Conservation (phyloP, 2,797 vertebrate species). For the Meriones psammophilus region DNA sequence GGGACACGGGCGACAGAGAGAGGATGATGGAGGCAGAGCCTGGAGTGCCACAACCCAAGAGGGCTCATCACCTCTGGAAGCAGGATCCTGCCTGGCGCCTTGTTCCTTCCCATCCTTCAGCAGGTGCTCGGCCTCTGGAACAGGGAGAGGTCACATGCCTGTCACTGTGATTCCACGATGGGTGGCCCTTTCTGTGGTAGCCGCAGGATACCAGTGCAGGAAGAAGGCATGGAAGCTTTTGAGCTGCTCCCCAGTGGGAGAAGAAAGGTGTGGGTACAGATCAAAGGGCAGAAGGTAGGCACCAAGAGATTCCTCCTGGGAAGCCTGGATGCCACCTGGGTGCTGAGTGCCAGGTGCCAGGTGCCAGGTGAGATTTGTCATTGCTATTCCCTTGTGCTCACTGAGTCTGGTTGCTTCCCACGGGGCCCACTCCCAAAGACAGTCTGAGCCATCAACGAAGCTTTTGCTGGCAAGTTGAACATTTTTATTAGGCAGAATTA, state of each 20-base stretch:
- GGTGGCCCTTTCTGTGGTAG: not conserved
- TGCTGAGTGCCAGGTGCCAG: not conserved
- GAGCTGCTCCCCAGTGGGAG: not conserved
- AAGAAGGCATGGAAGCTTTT: not conserved
- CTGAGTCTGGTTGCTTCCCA: not conserved
- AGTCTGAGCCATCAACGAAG: not conserved
- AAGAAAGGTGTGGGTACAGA: not conserved
- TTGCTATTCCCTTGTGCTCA: not conserved
- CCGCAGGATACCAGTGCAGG: not conserved
- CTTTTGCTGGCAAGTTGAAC: not conserved
- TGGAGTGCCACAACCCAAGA: not conserved
- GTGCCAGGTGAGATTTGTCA: not conserved
- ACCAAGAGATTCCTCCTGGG: not conserved
- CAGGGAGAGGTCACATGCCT: not conserved
- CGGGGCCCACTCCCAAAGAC: not conserved
- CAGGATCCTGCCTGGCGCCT: not conserved
- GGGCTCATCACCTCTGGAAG: too few relatives aligned
- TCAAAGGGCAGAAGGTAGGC: not conserved
- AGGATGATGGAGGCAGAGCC: not conserved
- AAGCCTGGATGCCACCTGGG: not conserved
- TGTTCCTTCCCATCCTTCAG: not conserved
- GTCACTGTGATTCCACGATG: not conserved
- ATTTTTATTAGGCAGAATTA: slow-evolving; percentile 32
- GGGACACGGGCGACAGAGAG: not conserved
- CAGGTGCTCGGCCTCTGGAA: not conserved